Conservation (phyloP, 2,113 vertebrate genomes). For the Colistium nudipinnis region DNA sequence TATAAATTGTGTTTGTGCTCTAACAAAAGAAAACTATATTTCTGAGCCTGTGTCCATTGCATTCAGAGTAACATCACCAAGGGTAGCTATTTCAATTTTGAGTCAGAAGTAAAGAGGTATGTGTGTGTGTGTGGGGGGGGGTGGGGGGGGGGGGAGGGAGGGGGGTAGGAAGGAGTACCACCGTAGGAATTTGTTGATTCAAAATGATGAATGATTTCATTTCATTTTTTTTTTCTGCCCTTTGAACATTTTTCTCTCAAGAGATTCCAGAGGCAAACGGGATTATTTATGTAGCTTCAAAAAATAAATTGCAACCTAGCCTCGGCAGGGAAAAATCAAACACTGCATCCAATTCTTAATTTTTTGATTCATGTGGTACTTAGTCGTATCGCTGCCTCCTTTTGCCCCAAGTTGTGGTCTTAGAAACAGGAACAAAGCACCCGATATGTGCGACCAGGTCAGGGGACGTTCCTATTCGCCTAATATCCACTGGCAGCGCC, state of each 20-base stretch:
- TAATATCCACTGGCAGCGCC: constrained; percentile 27
- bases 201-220: constrained; percentile 74
- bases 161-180: constrained; percentile 2
- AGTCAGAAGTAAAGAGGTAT: constrained; percentile 13
- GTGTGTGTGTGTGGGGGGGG: constrained; percentile 16
- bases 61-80: constrained; percentile 30
- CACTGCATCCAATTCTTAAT: constrained; percentile 30
- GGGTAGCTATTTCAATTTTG: constrained; percentile 43
- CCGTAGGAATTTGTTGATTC: constrained; percentile 44
- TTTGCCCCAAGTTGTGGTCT: constrained; percentile 32
- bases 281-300: constrained; percentile 35
- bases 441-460: constrained; percentile 31
- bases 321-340: constrained; percentile 22
- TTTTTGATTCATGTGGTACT: constrained; percentile 43
- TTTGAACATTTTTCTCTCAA: constrained; percentile 61
- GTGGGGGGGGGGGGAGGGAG: not conserved
- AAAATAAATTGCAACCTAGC: constrained; percentile 41
- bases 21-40: constrained; percentile 29
- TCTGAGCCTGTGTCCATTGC: constrained; percentile 15
- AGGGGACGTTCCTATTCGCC: constrained; percentile 11
- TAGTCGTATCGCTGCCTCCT: constrained; percentile 13
- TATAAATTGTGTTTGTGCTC: constrained; percentile 39
- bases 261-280: constrained; percentile 27
- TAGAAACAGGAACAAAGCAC: not conserved
- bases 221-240: constrained; percentile 65